Evolutionary conservation across 2,888 invertebrate genomes (phyloP).

Genomic region (Pheosia tremula): DNA sequence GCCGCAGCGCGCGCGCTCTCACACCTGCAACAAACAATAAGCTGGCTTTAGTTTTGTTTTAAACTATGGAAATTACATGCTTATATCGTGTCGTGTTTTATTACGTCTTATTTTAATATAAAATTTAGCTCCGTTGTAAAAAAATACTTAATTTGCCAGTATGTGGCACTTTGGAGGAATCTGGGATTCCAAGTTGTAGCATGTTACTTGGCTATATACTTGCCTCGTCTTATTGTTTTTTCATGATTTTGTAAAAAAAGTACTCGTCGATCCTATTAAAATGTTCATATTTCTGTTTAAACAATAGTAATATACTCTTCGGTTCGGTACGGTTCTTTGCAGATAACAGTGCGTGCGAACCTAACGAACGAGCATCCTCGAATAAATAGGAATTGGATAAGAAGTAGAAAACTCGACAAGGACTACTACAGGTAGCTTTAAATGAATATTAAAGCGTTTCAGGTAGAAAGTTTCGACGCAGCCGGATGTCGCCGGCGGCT

Average conservation of each 20-base stretch:
- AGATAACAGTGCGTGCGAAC: neutral
- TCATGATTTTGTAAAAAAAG: neutral
- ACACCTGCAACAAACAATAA: slow-evolving; percentile 10
- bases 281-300: neutral
- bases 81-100: no score
- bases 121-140: neutral
- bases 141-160: neutral
- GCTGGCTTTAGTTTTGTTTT: no score
- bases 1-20: neutral
- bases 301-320: neutral
- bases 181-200: slow-evolving; percentile 6
- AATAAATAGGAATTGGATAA: no score
- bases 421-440: no score
- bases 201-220: slow-evolving; percentile 5
- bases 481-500: no score
- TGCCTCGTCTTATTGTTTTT: neutral
- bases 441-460: no score
- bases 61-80: no score
- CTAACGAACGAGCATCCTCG: no score
- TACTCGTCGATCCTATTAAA: neutral
- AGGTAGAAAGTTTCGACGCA: no score
- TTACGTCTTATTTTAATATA: neutral
- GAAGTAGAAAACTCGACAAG: no score
- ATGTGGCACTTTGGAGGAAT: neutral
- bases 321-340: neutral